Conservation (phyloP, 92 coral and sea anemone genomes). For the Epizoanthus scotinus region DNA sequence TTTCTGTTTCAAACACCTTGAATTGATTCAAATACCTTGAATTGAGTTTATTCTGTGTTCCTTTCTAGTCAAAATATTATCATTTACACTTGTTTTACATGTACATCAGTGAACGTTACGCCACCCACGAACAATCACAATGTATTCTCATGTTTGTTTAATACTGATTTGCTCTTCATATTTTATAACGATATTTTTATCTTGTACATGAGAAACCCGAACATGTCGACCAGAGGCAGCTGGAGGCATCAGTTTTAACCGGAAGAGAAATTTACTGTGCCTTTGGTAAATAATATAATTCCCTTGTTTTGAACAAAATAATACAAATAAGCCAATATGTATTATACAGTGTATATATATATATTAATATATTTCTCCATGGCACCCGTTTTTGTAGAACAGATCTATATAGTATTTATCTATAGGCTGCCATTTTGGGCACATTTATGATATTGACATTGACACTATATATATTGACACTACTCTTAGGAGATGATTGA, state of each 20-base stretch:
- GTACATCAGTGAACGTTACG: no score
- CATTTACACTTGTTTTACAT: not conserved
- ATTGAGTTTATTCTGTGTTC: not conserved
- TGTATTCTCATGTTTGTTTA: not conserved
- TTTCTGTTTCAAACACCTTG: not conserved
- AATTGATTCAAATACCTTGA: not conserved
- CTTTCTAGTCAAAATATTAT: not conserved
- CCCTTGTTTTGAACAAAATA: not conserved
- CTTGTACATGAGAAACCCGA: not conserved
- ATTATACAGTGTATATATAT: no score
- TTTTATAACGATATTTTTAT: not conserved
- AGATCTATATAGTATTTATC: no score
- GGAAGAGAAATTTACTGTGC: not conserved
- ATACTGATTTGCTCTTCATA: not conserved
- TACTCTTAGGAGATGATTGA: no score
- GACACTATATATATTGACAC: no score
- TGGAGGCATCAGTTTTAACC: no score
- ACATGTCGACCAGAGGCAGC: no score
- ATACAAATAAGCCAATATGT: no score
- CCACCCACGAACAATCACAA: not conserved
- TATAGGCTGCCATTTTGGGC: no score
- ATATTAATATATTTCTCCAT: no score
- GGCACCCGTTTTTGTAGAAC: no score
- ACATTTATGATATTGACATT: no score
- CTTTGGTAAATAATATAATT: not conserved